Conservation (phyloP, 2,888 invertebrate species). For the Melanargia galathea region DNA sequence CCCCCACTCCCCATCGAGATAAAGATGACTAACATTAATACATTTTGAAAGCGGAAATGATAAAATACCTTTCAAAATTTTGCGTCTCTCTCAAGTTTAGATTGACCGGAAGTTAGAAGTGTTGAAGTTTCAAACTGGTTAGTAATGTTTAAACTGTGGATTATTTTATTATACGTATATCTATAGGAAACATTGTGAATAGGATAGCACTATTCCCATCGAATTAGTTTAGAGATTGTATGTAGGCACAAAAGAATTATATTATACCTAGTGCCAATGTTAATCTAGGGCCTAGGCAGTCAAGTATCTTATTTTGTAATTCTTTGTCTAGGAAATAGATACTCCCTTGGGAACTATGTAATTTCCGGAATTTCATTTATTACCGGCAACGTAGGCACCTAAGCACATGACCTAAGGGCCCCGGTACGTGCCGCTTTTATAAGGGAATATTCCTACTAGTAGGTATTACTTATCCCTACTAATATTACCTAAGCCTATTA, state of each 20-base stretch:
- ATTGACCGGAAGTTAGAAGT: slow-evolving; percentile 29
- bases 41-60: slow-evolving; percentile 37
- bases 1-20: slow-evolving; percentile 39
- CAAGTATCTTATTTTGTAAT: background rate
- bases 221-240: too few species aligned
- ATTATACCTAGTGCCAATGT: too few species aligned
- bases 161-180: background rate
- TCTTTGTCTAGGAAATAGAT: background rate
- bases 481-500: too few species aligned
- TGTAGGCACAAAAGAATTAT: too few species aligned
- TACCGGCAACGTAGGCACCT: too few species aligned
- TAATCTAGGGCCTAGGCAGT: background rate
- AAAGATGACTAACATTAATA: slow-evolving; percentile 44
- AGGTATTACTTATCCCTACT: too few species aligned
- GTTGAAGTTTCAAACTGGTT: slow-evolving; percentile 8
- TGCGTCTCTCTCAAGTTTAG: slow-evolving; percentile 30
- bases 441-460: too few species aligned
- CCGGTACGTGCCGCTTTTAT: too few species aligned
- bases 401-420: too few species aligned
- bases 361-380: slow-evolving; percentile 2
- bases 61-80: slow-evolving; percentile 34
- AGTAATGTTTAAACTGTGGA: background rate
- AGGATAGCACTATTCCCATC: too few species aligned
- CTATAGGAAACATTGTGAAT: too few species aligned
- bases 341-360: background rate